Percentiles rank a stretch among this genome's conserved stretches.
These are phyloP conservation scores for Austrolebias charrua DNA, from an alignment of 2,797 vertebrate genomes.

Conservation along the genomic window DNA sequence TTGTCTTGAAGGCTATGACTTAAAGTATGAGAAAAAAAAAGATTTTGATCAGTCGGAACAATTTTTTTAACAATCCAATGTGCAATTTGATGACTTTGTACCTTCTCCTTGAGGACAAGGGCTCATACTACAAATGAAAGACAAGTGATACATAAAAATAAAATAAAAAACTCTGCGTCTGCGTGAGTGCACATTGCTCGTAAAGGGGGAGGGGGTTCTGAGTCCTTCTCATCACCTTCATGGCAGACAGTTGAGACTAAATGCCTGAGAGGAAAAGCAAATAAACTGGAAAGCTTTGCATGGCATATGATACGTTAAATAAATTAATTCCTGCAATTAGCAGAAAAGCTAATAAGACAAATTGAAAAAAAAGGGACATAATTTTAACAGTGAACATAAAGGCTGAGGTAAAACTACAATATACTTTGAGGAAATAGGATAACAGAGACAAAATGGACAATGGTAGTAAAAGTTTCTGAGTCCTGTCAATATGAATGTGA, in stretches of 20 bases:
- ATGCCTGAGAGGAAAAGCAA: constrained; percentile 2
- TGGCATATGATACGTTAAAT: neutral
- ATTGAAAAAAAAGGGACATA: neutral
- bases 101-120: too few species aligned
- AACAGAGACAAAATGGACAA: constrained; percentile 10
- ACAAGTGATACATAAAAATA: too few species aligned
- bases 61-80: too few species aligned
- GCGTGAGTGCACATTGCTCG: too few species aligned
- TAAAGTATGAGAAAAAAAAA: too few species aligned
- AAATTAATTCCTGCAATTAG: neutral
- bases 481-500: constrained; percentile 18
- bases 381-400: neutral
- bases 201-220: too few species aligned
- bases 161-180: too few species aligned
- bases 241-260: neutral
- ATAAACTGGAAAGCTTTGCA: neutral
- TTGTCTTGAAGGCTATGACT: too few species aligned
- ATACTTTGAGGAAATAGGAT: neutral
- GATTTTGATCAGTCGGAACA: too few species aligned
- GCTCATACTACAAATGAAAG: too few species aligned
- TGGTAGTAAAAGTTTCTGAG: constrained; percentile 8
- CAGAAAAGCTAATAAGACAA: neutral
- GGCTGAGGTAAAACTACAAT: neutral
- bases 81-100: too few species aligned
- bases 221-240: too few species aligned